phyloP scores from a whole-genome alignment of 2,113 vertebrate genomes.

The Eublepharis macularius region DNA sequence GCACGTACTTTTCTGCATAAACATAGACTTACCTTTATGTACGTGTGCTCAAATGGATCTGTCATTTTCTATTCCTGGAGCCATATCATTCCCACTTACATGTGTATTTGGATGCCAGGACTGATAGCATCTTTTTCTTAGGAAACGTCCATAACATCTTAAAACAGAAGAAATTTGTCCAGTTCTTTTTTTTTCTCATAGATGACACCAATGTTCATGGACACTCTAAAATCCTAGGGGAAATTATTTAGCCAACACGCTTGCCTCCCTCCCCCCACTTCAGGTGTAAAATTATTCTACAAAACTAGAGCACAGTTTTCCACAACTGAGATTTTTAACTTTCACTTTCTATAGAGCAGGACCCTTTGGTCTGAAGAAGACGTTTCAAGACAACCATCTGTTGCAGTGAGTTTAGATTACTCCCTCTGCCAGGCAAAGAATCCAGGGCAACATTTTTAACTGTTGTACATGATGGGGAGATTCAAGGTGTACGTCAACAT shows the following conservation, averaged over 20 bases:
- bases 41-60: not conserved
- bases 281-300: not conserved
- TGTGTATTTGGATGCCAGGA: not conserved
- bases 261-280: not conserved
- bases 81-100: not conserved
- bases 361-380: conserved; percentile 39
- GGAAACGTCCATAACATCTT: not conserved
- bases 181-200: not conserved
- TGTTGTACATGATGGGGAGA: not conserved
- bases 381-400: conserved; percentile 4
- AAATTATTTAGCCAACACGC: not conserved
- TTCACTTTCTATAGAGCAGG: conserved; percentile 31
- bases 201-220: not conserved
- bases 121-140: not conserved
- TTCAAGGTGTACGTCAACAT: not conserved
- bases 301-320: conserved; percentile 42
- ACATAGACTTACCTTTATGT: not conserved
- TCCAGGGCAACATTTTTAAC: not conserved
- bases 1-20: not conserved
- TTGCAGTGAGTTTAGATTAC: conserved; percentile 25
- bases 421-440: conserved; percentile 11
- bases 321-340: conserved; percentile 26
- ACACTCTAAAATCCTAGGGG: not conserved
- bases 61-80: not conserved
- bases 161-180: not conserved